phyloP scores from a whole-genome alignment of 2,888 invertebrate genomes.

The Cerastoderma edule region DNA sequence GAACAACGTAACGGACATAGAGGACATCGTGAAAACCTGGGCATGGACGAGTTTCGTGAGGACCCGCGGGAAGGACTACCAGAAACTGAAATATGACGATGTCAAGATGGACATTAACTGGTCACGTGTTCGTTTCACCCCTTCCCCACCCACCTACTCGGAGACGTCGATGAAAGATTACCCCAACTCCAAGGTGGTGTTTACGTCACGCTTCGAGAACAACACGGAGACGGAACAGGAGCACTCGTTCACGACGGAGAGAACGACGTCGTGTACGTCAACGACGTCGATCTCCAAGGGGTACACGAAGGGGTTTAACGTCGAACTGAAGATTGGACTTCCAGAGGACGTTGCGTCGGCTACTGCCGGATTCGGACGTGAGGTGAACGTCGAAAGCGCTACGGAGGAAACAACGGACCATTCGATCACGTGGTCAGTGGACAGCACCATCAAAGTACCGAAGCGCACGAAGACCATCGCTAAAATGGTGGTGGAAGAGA shows the following conservation, averaged over 20 bases:
- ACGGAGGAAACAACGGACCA: slow-evolving; percentile 81
- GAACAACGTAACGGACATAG: slow-evolving; percentile 79
- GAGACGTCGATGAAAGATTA: slow-evolving; percentile 65
- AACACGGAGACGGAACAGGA: slow-evolving; percentile 78
- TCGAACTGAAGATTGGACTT: slow-evolving; percentile 84
- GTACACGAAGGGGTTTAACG: slow-evolving; percentile 83
- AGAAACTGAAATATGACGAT: slow-evolving; percentile 76
- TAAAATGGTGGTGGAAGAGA: slow-evolving; percentile 84
- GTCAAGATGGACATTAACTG: slow-evolving; percentile 83
- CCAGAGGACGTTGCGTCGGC: slow-evolving; percentile 83
- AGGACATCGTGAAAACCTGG: slow-evolving; percentile 82
- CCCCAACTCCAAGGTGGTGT: slow-evolving; percentile 74
- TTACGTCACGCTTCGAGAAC: slow-evolving; percentile 82
- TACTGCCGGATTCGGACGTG: slow-evolving; percentile 83
- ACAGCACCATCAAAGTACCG: slow-evolving; percentile 84
- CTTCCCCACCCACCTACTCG: slow-evolving; percentile 77
- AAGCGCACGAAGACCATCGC: slow-evolving; percentile 81
- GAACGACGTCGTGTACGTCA: slow-evolving; percentile 78
- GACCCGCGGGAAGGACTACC: slow-evolving; percentile 80
- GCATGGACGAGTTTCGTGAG: slow-evolving; percentile 81
- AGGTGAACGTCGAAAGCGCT: slow-evolving; percentile 81
- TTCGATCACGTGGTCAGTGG: slow-evolving; percentile 85
- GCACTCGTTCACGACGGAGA: slow-evolving; percentile 81
- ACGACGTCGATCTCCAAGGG: slow-evolving; percentile 77
- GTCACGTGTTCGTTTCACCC: slow-evolving; percentile 81